A percentile compares a stretch with the other conserved stretches of the same genome.
Conservation (phyloP, 1,140 invertebrate species). For the Holotrichia oblita region DNA sequence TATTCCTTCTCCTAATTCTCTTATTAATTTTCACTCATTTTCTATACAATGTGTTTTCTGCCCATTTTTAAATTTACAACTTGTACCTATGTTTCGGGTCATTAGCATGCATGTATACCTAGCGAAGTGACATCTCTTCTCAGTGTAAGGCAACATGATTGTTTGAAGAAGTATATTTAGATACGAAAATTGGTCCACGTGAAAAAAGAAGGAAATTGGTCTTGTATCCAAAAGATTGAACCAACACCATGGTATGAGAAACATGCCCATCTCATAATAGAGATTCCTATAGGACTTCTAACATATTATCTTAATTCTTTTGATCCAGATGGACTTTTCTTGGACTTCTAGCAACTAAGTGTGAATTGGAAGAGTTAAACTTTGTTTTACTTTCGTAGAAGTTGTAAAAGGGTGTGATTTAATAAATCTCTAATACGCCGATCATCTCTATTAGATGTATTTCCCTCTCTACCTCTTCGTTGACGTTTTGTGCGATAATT, state of each 20-base stretch:
- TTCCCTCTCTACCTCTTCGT: constrained; percentile 13
- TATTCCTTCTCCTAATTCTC: too few relatives aligned
- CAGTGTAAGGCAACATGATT: constrained; percentile 1
- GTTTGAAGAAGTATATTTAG: constrained; percentile 21
- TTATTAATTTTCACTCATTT: too few relatives aligned
- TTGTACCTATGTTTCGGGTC: neutral
- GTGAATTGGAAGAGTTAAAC: neutral
- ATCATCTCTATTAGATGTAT: neutral
- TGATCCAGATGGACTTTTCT: neutral
- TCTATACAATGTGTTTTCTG: too few relatives aligned
- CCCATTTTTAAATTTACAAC: too few relatives aligned
- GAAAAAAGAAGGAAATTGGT: too few relatives aligned
- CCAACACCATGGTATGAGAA: constrained; percentile 21
- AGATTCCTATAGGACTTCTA: constrained; percentile 10
- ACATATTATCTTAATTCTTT: neutral
- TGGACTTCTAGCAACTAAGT: neutral
- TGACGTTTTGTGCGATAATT: neutral
- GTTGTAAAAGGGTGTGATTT: constrained; percentile 18
- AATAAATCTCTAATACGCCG: constrained; percentile 14
- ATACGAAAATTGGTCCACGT: constrained; percentile 23
- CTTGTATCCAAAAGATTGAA: neutral
- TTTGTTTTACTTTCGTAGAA: neutral
- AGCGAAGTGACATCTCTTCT: neutral
- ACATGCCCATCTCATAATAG: constrained; percentile 12
- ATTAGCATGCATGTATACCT: neutral